Evolutionary conservation across 2,113 vertebrate genomes (phyloP), one percentile per base, ranked within the genome.

Genomic region (Dasyprocta punctata): DNA sequence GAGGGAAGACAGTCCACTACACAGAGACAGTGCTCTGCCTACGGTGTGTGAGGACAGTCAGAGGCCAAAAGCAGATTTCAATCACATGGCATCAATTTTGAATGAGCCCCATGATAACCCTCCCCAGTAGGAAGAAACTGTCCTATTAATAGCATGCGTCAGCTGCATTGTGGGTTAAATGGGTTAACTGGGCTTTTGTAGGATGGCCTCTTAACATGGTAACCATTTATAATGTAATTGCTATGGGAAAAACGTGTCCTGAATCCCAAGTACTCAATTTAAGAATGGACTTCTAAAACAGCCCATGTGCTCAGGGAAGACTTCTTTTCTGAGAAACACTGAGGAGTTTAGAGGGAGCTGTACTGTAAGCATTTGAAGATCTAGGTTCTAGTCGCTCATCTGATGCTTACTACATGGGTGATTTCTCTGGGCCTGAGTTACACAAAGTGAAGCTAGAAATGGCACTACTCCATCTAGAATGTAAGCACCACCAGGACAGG

Each of bases 161-260:
- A 75, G 65, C 90, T 90, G 89, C 54, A n/a, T 86, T 92, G 86
- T 58, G 95, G 97, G 97, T 97, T 97, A 96, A 97, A 92, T 91
- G 97, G 96, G 96, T 98, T 97, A 97, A 96, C 97, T 95, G 94
- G 88, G 95, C 82, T 95, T 96, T 96, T 97, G 95, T 92, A 96
- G 81, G 81, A 96, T 84, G 95, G 96, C 90, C 94, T 96, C 82
- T 85, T 92, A 97, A 88, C 61, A 78, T 78, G 90, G 90, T 96
- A 96, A 97, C 92, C 97, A 97, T 97, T 97, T 95, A 96, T 94
- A 97, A 97, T 36, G 83, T 97, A 96, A 97, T 97, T 96, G 96
- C 96, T 94, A 89, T 83, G 86, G 71, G 77, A 90, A 88, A 78
- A 88, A 77, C 86, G 65, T 81, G 71, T 86, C 60, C 90, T 97